Base-by-base conservation (phyloP, 2,797 vertebrate species). In the Cossypha caffra region DNA sequence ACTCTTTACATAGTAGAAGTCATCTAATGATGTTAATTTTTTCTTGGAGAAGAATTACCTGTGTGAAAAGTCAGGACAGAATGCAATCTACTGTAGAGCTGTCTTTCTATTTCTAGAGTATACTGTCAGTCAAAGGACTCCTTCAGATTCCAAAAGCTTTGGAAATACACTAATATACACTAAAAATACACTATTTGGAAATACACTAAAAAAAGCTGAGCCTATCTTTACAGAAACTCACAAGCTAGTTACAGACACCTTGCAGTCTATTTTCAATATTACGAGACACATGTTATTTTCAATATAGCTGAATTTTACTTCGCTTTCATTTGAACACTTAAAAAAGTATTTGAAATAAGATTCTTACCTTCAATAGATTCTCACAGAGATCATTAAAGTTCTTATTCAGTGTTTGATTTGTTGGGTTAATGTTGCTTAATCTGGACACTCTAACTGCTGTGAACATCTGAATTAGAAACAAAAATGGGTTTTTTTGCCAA, bases 361-460 rank as follows among this genome's bases (percentile, higher is more conserved):
- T 9, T 64, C 97, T 97, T 97, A 99, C 99, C 99, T 99, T 99
- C 26, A 99, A 97, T 84, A 99, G 98, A 97, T 99, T 99, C 98
- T 99, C 99, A 98, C 99, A 99, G 59, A 99, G 98, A 96, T 99
- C 99, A 92, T 98, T 99, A 92, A 99, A 99, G 96, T 98, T 99
- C 98, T 99, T 99, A 97, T 99, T 99, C 83, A 99, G 98, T 42
- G 98, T 99, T 97, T 99, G 99, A 96, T 99, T 99, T 31, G 99
- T 99, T 73, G 99, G 98, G 95, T 99, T 99, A 87, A 98, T 95
- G 74, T 98, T 99, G 97, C 98, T 99, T 96, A 99, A 97, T 95
- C 99, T 98, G 83, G 99, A 98, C 43, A 99, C 99, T 97, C 99
- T 98, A 80, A 99, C 99, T 8, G 99, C 99, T 43, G 99, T 99